Percentiles rank a stretch among this genome's conserved stretches.
phyloP scores from a whole-genome alignment of 2,113 vertebrate genomes.

The Anas platyrhynchos region DNA sequence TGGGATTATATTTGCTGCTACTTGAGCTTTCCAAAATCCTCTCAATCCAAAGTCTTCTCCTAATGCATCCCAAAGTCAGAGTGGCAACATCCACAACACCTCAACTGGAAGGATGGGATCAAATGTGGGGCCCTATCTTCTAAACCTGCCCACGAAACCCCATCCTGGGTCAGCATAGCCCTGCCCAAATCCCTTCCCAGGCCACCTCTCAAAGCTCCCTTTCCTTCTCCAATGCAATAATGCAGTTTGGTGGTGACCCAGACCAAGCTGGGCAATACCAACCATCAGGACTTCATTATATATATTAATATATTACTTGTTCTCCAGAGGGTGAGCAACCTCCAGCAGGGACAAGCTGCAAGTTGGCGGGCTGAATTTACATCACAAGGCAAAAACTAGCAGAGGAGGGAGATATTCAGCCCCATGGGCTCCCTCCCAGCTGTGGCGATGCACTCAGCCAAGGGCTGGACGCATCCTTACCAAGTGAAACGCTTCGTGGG shows the following conservation, averaged over 20 bases:
- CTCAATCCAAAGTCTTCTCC: not conserved
- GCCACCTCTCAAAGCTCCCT: no score
- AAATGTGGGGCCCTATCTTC: not conserved
- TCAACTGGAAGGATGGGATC: not conserved
- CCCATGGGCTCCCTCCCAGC: not conserved
- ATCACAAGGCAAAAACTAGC: not conserved
- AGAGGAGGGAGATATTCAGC: not conserved
- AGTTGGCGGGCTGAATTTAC: not conserved
- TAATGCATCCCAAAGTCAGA: not conserved
- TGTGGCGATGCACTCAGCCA: not conserved
- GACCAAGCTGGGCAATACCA: no score
- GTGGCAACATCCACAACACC: not conserved
- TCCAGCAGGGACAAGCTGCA: not conserved
- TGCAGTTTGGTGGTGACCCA: no score
- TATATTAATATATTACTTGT: no score
- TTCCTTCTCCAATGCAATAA: no score
- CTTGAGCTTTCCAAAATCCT: rapidly evolving
- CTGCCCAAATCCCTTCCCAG: no score
- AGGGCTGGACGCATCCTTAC: conserved; percentile 60
- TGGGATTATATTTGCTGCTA: not conserved
- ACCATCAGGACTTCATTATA: no score
- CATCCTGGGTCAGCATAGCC: not conserved
- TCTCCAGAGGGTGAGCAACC: not conserved
- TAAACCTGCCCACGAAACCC: not conserved
- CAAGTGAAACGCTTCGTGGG: conserved; percentile 86